Base-by-base conservation (phyloP, 1,140 invertebrate species). In the Heliconius eleuchia region DNA sequence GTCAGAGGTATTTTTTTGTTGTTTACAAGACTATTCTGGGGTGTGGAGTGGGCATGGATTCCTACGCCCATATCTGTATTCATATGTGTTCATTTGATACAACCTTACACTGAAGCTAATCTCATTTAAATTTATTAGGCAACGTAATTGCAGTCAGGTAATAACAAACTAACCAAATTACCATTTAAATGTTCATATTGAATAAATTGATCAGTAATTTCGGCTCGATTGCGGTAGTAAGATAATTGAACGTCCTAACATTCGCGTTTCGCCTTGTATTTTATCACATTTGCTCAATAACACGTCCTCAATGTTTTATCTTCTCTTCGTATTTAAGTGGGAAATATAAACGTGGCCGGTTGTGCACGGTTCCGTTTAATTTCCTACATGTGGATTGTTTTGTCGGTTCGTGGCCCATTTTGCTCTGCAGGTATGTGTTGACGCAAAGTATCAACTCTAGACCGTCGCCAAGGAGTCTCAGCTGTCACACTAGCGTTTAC, bases 391-490 rank as follows among this genome's bases (percentile, higher is more conserved):
- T 73, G 74, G 81, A 86, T 78, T 86, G 88, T 85, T 87, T 87
- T 87, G 85, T 84, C 86, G 71, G 73, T 83, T 76, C 71, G 83
- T 88, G 90, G 79, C 89, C 90, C 88, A 91, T 91, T 88, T 92
- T 86, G 85, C 80, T 85, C 85, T 88, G 83, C 80, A 85, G 73
- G 82, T 83, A 82, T 76, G 77, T 76, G 72, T 76, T 66, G 71
- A 57, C 74, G 66, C 77, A 57, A 76, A 81, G 60, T 66, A 66
- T 30, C 60, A 18, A 30, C 60, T 30, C 60, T 66, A 30, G 23
- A 66, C 3, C 80, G 84, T 83, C 82, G 86, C 83, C 86, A 73
- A 78, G 80, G 57, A 81, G 80, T 87, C 84, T 86, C 79, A 73
- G 74, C 73, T 80, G 80, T 82, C 80, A 80, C 78, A 73, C 55